Evolutionary conservation across 1,140 invertebrate genomes (phyloP).

Genomic region (Arion vulgaris): DNA sequence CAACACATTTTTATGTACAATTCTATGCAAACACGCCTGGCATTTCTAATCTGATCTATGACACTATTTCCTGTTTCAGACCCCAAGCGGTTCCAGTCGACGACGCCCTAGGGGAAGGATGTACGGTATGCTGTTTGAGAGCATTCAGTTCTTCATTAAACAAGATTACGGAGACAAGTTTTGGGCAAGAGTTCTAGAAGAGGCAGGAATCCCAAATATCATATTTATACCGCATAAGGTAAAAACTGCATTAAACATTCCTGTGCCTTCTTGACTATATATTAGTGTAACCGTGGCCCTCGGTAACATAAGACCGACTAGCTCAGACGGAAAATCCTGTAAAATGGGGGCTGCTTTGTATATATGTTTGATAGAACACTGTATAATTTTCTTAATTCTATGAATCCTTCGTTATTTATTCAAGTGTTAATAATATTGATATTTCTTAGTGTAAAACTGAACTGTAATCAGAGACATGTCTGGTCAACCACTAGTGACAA

Average conservation of each 20-base stretch:
- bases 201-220: conserved; percentile 85
- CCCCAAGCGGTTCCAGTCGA: conserved; percentile 6
- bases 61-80: conserved; percentile 12
- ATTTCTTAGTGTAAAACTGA: too few species aligned
- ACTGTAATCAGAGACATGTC: too few species aligned
- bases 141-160: conserved; percentile 91
- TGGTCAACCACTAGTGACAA: too few species aligned
- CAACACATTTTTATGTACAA: too few species aligned
- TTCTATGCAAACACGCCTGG: background rate
- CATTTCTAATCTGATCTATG: background rate
- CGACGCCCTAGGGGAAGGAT: conserved; percentile 74
- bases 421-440: too few species aligned
- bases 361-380: background rate
- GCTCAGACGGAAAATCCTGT: too few species aligned
- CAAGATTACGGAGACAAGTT: conserved; percentile 86
- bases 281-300: too few species aligned
- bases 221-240: conserved; percentile 88
- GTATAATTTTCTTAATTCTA: too few species aligned
- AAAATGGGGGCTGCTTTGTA: too few species aligned
- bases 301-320: too few species aligned
- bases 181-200: conserved; percentile 83
- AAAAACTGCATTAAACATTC: conserved; percentile 73
- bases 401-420: too few species aligned
- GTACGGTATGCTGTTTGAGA: conserved; percentile 95
- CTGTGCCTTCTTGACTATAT: too few species aligned